Base-by-base conservation (phyloP, 2,888 invertebrate genomes). In the Epirrita christyi region DNA sequence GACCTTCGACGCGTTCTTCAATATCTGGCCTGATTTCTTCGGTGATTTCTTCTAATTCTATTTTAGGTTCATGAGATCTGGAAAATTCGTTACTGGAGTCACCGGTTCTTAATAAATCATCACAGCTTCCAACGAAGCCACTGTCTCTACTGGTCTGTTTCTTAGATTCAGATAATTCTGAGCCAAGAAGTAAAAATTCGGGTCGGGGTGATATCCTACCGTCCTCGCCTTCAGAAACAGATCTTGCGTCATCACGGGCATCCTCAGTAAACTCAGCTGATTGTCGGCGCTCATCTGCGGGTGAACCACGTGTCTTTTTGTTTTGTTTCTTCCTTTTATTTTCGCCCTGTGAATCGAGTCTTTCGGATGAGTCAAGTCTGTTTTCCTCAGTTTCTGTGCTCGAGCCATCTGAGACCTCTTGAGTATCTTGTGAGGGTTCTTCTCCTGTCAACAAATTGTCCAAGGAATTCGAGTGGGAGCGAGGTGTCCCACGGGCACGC, bases 51-150 rank as follows among this genome's bases (percentile, higher is more conserved):
- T 94, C 94, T 75, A 93, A 81, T 75, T 93, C 93, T 63, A 85
- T 79, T 84, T 93, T 93, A 64, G 91, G 81, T 75, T 94, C 93
- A 70, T 86, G 91, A 70, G 92, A 87, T 59, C 90, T 87, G 37
- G 83, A 78, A 66, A 87, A 89, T 61, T 93, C 93, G 53, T 93
- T 93, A 71, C 88, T 88, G n/a, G 89, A 86, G 67, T 91, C 92
- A 27, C 89, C 90, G 71, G 95, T 95, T 80, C 96, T 95, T 38
- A 97, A 86, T 59, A 97, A 89, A 81, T 97, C 97, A 76, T 97
- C 97, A 74, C 96, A 97, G 79, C 97, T 97, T 6, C 97, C 97
- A 45, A 97, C 95, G 72, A 97, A 97, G 1, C 97, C 97, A 71
- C 97, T 97, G 81, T 97, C 97, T 59, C 97, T 93, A 76, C 96